Evolutionary conservation across 2,113 vertebrate genomes (phyloP).

Genomic region (Melanerpes aurifrons): DNA sequence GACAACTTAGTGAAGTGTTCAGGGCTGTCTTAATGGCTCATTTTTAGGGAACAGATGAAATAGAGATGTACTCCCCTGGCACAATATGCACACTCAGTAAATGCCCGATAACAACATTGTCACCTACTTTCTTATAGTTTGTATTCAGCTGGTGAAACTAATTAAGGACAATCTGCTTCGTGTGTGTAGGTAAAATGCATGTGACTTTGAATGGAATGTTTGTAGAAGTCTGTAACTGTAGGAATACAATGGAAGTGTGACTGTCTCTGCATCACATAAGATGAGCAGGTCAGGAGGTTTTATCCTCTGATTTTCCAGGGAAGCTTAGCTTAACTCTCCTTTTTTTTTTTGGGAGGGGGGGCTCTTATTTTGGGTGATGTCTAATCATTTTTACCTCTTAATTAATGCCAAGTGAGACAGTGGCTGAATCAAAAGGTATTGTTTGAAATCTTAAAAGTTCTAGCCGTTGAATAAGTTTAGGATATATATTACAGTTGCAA

Average conservation of each 20-base stretch:
- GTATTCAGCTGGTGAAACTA: background rate
- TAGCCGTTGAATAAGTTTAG: background rate
- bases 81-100: background rate
- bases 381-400: background rate
- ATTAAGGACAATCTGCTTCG: background rate
- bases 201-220: background rate
- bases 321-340: background rate
- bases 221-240: background rate
- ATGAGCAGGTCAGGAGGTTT: background rate
- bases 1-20: background rate
- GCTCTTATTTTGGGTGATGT: background rate
- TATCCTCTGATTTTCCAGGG: background rate
- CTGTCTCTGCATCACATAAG: background rate
- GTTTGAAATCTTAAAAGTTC: background rate
- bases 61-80: background rate
- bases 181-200: background rate
- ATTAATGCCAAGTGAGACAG: background rate
- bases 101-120: background rate
- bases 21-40: background rate
- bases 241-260: constrained; percentile 6
- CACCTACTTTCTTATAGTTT: constrained; percentile 4
- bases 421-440: background rate
- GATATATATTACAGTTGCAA: background rate
- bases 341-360: too few relatives aligned
- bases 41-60: background rate